A percentile compares a stretch with the other conserved stretches of the same genome.
These are phyloP conservation scores for Oreochromis tanganicae DNA, from an alignment of 2,113 vertebrate species.

Conservation along the genomic window DNA sequence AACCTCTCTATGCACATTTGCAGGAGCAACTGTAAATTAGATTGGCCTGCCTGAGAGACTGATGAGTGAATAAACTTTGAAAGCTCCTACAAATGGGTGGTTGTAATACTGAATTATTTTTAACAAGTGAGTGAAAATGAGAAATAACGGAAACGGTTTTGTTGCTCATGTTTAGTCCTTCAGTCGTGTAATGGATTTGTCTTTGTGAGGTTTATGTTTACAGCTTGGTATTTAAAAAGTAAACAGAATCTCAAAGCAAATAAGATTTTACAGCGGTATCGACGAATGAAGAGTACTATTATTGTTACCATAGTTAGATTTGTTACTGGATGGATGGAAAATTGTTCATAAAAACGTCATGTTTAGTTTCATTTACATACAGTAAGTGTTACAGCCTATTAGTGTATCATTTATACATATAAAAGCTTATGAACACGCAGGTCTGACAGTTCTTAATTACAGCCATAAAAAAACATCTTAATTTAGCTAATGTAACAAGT, in stretches of 20 bases:
- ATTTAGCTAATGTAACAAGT: background rate
- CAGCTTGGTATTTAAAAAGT: background rate
- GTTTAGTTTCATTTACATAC: background rate
- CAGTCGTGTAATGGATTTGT: background rate
- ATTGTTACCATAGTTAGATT: background rate
- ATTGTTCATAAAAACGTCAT: background rate
- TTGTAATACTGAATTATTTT: background rate
- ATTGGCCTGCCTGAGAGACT: background rate
- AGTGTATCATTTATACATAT: background rate
- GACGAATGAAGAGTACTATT: background rate
- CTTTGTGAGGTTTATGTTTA: background rate
- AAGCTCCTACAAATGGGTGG: background rate
- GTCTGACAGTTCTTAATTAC: background rate
- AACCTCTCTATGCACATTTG: background rate
- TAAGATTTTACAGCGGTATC: background rate
- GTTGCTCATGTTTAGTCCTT: background rate
- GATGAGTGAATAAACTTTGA: background rate
- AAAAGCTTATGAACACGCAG: background rate
- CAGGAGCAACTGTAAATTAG: background rate
- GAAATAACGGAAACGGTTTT: background rate
- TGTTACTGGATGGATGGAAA: background rate
- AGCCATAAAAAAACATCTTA: background rate
- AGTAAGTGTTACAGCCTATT: background rate
- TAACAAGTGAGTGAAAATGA: background rate
- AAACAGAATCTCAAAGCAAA: background rate